Base-by-base conservation (phyloP, 1,140 invertebrate genomes). In the Hyphantria cunea region DNA sequence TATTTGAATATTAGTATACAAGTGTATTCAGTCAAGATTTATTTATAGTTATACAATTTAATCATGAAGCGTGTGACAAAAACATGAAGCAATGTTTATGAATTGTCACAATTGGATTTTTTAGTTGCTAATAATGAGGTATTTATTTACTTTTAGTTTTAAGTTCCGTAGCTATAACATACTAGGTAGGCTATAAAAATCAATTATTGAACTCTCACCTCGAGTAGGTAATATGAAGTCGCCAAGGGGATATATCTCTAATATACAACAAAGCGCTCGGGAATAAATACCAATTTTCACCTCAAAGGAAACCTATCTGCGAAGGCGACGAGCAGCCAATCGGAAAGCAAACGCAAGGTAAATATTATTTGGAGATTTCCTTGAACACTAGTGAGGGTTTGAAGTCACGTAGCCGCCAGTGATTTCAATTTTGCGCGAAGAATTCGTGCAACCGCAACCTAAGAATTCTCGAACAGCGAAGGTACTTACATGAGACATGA, bases 341-440 rank as follows among this genome's bases (percentile, higher is more conserved):
- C 58, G 69, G 59, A 69, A 76, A 77, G 70, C 63, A 49, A 64
- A 53, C 51, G 49, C 56, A 68, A 72, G 65, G 72, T 79, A 84
- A 81, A 78, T 73, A 82, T 79, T 80, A 76, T 79, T 75, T 80
- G 69, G 74, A 68, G 70, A 78, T 77, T 69, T 72, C 61, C 59
- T 70, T 60, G 59, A 74, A 70, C 75, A 72, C 69, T 66, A 64
- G 68, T 81, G 76, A 13, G 67, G 73, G 75, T 84, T 80, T 75
- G 79, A 78, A 80, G 79, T 84, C 80, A 86, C 84, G 84, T 84
- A 82, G 45, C 44, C 50, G 61, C 52, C 68, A 75, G 77, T 78
- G 76, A 81, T 86, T 84, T 83, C 80, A 82, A 82, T 84, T 83
- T 75, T 68, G 63, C 53, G 67, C 54, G 69, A 66, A 73, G 66